Conservation (phyloP, 2,888 invertebrate species). For the Lissonota sp. region DNA sequence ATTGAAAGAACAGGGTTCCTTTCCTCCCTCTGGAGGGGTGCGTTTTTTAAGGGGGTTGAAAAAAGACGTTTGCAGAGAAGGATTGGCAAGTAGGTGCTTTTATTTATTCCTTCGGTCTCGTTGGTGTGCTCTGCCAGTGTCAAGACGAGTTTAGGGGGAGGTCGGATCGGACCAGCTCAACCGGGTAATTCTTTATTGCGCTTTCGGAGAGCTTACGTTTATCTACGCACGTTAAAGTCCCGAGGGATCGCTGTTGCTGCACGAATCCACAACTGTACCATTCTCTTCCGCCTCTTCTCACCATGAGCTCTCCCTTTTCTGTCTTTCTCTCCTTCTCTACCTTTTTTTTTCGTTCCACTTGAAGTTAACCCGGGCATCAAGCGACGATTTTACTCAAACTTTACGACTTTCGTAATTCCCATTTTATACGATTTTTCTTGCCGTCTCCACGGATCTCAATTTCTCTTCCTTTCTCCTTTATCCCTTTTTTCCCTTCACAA, state of each 20-base stretch:
- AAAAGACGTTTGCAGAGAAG: not conserved
- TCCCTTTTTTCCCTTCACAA: slow-evolving; percentile 7
- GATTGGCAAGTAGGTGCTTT: slow-evolving; percentile 20
- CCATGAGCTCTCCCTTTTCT: slow-evolving; percentile 3
- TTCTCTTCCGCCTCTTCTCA: slow-evolving; percentile 35
- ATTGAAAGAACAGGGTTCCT: too few species aligned
- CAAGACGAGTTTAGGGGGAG: not conserved
- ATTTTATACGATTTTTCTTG: slow-evolving; percentile 53
- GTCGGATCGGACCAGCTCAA: slow-evolving; percentile 16
- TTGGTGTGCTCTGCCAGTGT: not conserved
- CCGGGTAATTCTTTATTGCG: slow-evolving; percentile 58
- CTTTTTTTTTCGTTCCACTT: slow-evolving; percentile 16
- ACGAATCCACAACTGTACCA: not conserved
- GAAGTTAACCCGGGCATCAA: slow-evolving; percentile 47
- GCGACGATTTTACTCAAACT: slow-evolving; percentile 49
- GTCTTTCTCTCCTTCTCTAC: slow-evolving; percentile 18
- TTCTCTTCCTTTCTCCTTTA: slow-evolving; percentile 15
- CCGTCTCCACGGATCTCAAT: slow-evolving; percentile 25
- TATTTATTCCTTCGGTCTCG: slow-evolving; percentile 30
- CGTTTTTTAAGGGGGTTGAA: not conserved
- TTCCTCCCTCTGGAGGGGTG: too few species aligned
- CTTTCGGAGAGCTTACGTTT: slow-evolving; percentile 58
- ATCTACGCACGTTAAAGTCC: slow-evolving; percentile 61
- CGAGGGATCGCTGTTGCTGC: slow-evolving; percentile 39
- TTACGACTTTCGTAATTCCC: slow-evolving; percentile 66